Conservation (phyloP, 2,797 vertebrate species). For the Mallotus villosus region DNA sequence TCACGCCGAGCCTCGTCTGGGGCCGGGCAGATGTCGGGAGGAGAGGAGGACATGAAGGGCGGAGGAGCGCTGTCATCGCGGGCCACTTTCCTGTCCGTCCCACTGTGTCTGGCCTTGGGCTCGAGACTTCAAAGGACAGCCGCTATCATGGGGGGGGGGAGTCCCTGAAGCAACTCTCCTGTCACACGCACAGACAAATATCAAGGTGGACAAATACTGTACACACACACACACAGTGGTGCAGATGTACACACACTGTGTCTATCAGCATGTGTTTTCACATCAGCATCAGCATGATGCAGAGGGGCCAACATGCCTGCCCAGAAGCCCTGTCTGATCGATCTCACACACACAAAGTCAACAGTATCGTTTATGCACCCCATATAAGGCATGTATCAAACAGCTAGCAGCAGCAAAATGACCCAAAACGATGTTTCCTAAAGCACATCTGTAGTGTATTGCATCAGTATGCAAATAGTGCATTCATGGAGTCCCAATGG, state of each 20-base stretch:
- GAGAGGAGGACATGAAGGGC: slow-evolving; percentile 16
- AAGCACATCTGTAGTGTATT: too few species aligned
- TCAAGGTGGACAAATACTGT: background rate
- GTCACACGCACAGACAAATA: background rate
- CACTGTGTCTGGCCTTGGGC: slow-evolving; percentile 39
- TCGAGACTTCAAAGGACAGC: slow-evolving; percentile 55
- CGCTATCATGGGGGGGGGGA: slow-evolving; percentile 26
- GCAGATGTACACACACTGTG: background rate
- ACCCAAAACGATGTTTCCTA: too few species aligned
- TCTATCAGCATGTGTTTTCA: too few species aligned
- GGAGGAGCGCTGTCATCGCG: slow-evolving; percentile 16
- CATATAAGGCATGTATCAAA: too few species aligned
- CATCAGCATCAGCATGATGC: background rate
- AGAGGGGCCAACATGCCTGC: background rate
- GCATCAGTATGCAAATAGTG: background rate
- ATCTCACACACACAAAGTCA: background rate
- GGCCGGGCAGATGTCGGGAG: slow-evolving; percentile 27
- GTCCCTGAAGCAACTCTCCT: too few species aligned
- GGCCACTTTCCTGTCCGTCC: slow-evolving; percentile 25
- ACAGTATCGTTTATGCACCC: background rate
- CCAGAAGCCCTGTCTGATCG: background rate
- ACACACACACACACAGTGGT: slow-evolving; percentile 31
- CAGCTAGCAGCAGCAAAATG: too few species aligned
- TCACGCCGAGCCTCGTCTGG: slow-evolving; percentile 13
- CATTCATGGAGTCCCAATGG: too few species aligned